Conservation (phyloP, 2,888 invertebrate genomes). For the Thysanoteuthis rhombus region DNA sequence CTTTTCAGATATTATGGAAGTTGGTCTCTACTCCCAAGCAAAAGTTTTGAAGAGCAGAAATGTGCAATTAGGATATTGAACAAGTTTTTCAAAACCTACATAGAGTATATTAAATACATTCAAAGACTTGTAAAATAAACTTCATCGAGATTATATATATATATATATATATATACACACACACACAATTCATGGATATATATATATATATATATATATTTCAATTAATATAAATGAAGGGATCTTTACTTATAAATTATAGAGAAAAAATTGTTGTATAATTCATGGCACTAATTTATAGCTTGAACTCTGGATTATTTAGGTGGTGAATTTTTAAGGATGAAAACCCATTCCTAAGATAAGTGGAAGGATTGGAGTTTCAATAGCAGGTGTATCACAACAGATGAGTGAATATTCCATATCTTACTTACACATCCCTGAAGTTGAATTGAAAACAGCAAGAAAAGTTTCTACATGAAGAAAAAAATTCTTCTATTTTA, state of each 20-base stretch:
- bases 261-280: too few relatives aligned
- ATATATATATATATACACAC: background rate
- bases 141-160: too few relatives aligned
- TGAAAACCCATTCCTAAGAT: background rate
- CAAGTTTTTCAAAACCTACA: too few relatives aligned
- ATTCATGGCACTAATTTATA: background rate
- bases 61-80: too few relatives aligned
- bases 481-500: background rate
- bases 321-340: background rate
- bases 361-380: background rate
- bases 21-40: too few relatives aligned
- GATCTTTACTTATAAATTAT: too few relatives aligned
- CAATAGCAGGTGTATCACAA: background rate
- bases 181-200: too few relatives aligned
- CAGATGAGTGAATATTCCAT: background rate
- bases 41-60: too few relatives aligned
- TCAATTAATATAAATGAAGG: background rate
- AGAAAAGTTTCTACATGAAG: conserved; percentile 18
- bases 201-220: background rate
- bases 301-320: background rate
- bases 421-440: conserved; percentile 19
- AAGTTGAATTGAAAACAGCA: conserved; percentile 31
- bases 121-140: too few relatives aligned
- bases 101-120: too few relatives aligned
- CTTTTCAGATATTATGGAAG: background rate